Percentiles rank a stretch among this genome's conserved stretches.
Evolutionary conservation across 35 echinoderm and acorn worm species (phyloP).

Genomic region (Chiridota heheva): DNA sequence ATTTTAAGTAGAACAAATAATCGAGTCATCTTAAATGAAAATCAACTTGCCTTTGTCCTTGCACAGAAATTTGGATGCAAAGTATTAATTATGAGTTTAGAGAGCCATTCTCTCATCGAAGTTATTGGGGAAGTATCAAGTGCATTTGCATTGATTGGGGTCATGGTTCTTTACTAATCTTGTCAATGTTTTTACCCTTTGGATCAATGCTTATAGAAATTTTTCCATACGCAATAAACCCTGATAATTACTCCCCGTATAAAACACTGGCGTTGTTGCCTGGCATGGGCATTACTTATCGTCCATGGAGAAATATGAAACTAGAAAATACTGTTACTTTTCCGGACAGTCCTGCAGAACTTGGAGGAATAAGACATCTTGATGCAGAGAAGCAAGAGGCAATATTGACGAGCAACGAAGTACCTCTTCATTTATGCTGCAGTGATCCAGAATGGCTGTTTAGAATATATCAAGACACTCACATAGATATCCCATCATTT

Average conservation of each 20-base stretch:
- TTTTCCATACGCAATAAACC: conserved; percentile 88
- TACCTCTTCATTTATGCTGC: conserved; percentile 85
- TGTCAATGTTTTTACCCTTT: conserved; percentile 74
- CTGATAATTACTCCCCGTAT: conserved; percentile 93
- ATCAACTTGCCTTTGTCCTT: conserved; percentile 49
- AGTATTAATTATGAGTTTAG: conserved; percentile 58
- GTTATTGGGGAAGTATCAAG: conserved; percentile 53
- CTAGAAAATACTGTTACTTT: conserved; percentile 57
- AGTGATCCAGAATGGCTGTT: conserved; percentile 90
- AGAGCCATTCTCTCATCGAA: conserved; percentile 47
- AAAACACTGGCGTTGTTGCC: conserved; percentile 67
- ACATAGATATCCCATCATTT: conserved; percentile 69
- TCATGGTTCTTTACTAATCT: conserved; percentile 85
- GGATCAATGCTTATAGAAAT: conserved; percentile 71
- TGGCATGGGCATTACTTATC: conserved; percentile 68
- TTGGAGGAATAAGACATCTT: conserved; percentile 85
- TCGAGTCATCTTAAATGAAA: conserved; percentile 85
- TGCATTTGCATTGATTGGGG: conserved; percentile 58
- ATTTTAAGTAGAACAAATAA: conserved; percentile 71
- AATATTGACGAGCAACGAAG: conserved; percentile 67
- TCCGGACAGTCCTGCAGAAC: conserved; percentile 49
- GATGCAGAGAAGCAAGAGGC: conserved; percentile 28
- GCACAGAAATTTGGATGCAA: conserved; percentile 51
- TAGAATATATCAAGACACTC: conserved; percentile 91
- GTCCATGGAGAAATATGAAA: conserved; percentile 69